phyloP scores from a whole-genome alignment of 1,140 invertebrate genomes.

The Drosophila lini region DNA sequence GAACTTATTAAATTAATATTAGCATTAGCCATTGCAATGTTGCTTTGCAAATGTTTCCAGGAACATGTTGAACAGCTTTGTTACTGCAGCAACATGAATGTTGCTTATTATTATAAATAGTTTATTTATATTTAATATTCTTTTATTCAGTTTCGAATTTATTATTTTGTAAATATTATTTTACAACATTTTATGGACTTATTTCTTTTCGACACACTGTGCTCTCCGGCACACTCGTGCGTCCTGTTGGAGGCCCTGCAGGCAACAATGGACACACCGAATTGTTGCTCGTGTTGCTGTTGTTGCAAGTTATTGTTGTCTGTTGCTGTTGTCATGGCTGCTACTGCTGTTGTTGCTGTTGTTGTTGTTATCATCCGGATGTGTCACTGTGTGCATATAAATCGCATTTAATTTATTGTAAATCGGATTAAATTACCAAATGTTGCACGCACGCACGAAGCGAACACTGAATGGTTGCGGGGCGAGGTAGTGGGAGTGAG shows the following conservation, averaged over 20 bases:
- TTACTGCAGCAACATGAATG: neutral
- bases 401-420: slow-evolving; percentile 84
- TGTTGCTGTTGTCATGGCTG: slow-evolving; percentile 23
- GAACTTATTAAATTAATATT: too few relatives aligned
- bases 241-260: slow-evolving; percentile 20
- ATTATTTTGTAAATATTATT: too few relatives aligned
- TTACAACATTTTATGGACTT: too few relatives aligned
- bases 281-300: slow-evolving; percentile 50
- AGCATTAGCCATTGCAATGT: neutral
- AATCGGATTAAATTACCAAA: slow-evolving; percentile 84
- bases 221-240: neutral
- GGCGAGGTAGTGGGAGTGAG: neutral
- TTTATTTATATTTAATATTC: neutral
- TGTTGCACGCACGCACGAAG: slow-evolving; percentile 69
- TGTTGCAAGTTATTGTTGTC: slow-evolving; percentile 50
- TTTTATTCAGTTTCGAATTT: too few relatives aligned
- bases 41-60: neutral
- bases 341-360: slow-evolving; percentile 32
- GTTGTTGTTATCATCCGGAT: slow-evolving; percentile 81
- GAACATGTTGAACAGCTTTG: neutral
- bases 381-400: slow-evolving; percentile 82
- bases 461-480: slow-evolving; percentile 1
- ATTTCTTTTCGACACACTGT: slow-evolving; percentile 5
- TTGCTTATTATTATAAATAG: too few relatives aligned
- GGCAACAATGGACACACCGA: slow-evolving; percentile 70